Conservation (phyloP, 92 coral and sea anemone genomes). For the Actinostola sp. region DNA sequence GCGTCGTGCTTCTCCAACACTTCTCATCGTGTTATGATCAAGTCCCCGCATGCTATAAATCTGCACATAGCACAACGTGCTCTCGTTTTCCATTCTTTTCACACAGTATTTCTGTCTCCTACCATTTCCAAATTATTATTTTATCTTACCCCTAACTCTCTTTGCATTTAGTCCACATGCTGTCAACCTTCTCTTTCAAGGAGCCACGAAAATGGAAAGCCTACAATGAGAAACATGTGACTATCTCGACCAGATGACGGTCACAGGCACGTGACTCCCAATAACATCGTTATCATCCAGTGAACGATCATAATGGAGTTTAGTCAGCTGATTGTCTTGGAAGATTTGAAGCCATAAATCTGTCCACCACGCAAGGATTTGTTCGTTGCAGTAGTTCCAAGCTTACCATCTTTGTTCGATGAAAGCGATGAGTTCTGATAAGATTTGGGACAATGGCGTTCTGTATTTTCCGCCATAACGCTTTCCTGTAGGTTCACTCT, state of each 20-base stretch:
- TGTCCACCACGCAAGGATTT: constrained; percentile 52
- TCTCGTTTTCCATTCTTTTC: no score
- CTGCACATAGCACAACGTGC: no score
- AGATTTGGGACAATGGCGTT: constrained; percentile 77
- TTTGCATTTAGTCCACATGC: constrained; percentile 59
- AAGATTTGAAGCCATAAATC: constrained; percentile 70
- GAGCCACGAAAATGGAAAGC: constrained; percentile 87
- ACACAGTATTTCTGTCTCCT: no score
- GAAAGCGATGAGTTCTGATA: constrained; percentile 74
- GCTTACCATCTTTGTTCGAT: constrained; percentile 75
- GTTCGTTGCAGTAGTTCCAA: constrained; percentile 54
- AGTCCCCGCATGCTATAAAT: no score
- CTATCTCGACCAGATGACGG: constrained; percentile 66
- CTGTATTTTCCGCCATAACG: constrained; percentile 81
- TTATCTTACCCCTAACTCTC: constrained; percentile 54
- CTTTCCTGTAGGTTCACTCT: constrained; percentile 85
- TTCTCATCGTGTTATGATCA: no score
- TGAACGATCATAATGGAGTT: constrained; percentile 63
- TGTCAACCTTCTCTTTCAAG: constrained; percentile 64
- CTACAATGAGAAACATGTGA: constrained; percentile 57
- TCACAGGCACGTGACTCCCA: constrained; percentile 69
- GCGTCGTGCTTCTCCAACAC: no score
- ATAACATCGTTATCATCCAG: constrained; percentile 51
- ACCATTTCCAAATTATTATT: no score
- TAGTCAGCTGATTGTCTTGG: constrained; percentile 37